Conservation (phyloP, 2,113 vertebrate species). For the Gorsachius goisagi region DNA sequence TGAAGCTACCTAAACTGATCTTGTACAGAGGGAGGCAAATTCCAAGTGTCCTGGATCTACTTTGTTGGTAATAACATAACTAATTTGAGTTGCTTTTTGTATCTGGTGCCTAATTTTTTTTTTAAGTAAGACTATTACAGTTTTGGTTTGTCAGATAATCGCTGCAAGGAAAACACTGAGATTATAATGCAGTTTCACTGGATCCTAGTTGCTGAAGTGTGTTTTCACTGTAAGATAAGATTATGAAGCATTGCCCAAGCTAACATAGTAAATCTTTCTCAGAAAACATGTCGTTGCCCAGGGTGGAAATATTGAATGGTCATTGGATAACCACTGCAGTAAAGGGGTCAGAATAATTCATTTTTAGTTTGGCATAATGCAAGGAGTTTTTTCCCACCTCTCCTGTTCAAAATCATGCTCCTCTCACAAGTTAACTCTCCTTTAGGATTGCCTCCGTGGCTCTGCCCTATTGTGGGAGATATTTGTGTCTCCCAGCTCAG, state of each 20-base stretch:
- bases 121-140: slow-evolving; percentile 49
- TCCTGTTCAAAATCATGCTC: not conserved
- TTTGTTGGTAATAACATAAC: slow-evolving; percentile 54
- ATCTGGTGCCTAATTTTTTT: slow-evolving; percentile 38
- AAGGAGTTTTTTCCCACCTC: slow-evolving; percentile 9
- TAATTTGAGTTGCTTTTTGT: slow-evolving; percentile 59
- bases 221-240: slow-evolving; percentile 74
- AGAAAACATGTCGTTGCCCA: slow-evolving; percentile 66
- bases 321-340: slow-evolving; percentile 62
- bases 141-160: slow-evolving; percentile 69
- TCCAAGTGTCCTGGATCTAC: slow-evolving; percentile 39
- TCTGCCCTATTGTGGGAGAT: not conserved
- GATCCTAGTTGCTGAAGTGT: slow-evolving; percentile 38
- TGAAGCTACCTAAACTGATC: slow-evolving; percentile 4
- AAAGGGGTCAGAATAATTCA: slow-evolving; percentile 67
- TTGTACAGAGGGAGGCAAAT: not conserved
- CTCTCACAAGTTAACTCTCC: not conserved
- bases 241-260: slow-evolving; percentile 65
- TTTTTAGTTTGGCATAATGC: slow-evolving; percentile 46
- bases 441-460: not conserved
- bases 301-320: slow-evolving; percentile 73
- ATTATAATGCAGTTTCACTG: slow-evolving; percentile 64
- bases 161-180: slow-evolving; percentile 57
- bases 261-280: slow-evolving; percentile 74
- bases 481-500: not conserved